Evolutionary conservation across 2,888 invertebrate genomes (phyloP).

Genomic region (Epirrhoe alternata): DNA sequence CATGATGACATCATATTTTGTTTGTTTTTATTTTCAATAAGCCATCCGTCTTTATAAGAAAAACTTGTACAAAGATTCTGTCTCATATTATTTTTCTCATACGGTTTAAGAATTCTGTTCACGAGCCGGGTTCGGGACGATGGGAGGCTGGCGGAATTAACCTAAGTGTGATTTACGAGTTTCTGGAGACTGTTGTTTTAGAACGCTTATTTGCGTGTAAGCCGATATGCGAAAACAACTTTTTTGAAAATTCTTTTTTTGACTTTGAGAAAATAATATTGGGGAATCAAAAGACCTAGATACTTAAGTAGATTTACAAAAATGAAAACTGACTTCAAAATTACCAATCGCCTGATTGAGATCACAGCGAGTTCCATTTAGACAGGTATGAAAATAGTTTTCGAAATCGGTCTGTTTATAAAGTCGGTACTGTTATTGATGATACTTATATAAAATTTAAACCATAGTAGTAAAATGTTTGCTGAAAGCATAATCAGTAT

Average conservation of each 20-base stretch:
- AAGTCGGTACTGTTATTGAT: too few species aligned
- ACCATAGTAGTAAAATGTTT: not conserved
- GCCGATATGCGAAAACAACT: not conserved
- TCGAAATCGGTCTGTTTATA: too few species aligned
- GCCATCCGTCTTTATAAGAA: constrained; percentile 31
- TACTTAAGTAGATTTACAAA: too few species aligned
- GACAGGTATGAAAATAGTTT: too few species aligned
- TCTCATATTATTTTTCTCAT: constrained; percentile 47
- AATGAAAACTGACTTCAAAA: too few species aligned
- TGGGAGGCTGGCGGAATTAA: constrained; percentile 68
- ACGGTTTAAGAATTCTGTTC: constrained; percentile 70
- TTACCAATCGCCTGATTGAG: too few species aligned
- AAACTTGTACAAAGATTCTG: constrained; percentile 24
- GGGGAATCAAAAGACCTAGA: too few species aligned
- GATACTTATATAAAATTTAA: not conserved
- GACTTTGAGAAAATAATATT: not conserved
- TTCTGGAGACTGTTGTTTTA: constrained; percentile 68
- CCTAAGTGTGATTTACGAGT: constrained; percentile 76
- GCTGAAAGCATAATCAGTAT: constrained; percentile 25
- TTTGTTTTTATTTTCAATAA: constrained; percentile 27
- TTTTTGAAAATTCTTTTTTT: not conserved
- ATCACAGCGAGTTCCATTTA: too few species aligned
- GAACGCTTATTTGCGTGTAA: constrained; percentile 64
- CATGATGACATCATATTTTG: not conserved
- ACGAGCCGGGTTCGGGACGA: constrained; percentile 61